Percentiles rank a stretch among this genome's conserved stretches.
Evolutionary conservation across 2,113 vertebrate species (phyloP).

Genomic region (Callipepla californica): DNA sequence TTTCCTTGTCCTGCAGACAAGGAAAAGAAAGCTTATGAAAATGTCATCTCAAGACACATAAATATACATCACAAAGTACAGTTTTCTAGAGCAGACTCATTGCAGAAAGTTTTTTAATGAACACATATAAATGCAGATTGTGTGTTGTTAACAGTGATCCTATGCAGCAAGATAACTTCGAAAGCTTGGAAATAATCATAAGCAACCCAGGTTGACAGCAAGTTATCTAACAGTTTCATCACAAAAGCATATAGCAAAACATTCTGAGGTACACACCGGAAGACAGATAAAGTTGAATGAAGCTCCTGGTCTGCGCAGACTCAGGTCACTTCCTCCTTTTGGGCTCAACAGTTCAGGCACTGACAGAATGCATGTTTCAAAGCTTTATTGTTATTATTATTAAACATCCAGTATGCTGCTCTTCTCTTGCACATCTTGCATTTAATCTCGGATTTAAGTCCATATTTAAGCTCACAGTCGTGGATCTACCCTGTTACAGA

Average conservation of each 20-base stretch:
- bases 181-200: neutral
- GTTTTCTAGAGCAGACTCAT: conserved; percentile 2
- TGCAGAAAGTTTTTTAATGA: neutral
- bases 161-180: neutral
- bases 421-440: neutral
- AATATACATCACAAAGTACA: conserved; percentile 3
- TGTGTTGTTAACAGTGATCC: neutral
- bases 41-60: neutral
- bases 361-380: neutral
- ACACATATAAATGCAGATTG: neutral
- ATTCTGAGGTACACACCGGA: neutral
- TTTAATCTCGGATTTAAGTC: neutral
- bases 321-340: neutral
- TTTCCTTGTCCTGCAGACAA: neutral
- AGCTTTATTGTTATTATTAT: neutral
- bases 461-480: neutral
- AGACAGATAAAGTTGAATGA: neutral
- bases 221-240: neutral
- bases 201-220: neutral
- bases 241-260: neutral
- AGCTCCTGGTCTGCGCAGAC: neutral
- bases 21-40: neutral
- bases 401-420: neutral
- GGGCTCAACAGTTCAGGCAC: neutral
- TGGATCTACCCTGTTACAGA: neutral